Conservation (phyloP, 2,797 vertebrate species). For the Acanthornis magna region DNA sequence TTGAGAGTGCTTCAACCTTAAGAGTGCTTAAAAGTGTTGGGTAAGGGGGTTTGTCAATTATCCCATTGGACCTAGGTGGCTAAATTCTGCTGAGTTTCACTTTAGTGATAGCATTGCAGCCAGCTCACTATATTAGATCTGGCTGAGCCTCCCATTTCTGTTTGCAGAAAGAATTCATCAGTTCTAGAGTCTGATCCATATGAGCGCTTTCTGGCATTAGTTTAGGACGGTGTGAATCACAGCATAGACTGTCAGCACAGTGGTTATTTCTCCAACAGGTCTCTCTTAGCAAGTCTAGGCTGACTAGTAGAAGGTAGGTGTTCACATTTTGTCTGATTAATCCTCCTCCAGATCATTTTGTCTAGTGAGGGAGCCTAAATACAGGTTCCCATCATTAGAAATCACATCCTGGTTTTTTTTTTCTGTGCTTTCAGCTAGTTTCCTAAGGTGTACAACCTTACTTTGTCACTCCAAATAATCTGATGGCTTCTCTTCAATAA, state of each 20-base stretch:
- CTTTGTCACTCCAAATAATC: background rate
- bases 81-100: background rate
- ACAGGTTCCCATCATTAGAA: background rate
- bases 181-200: background rate
- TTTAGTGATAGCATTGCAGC: background rate
- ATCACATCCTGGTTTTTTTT: background rate
- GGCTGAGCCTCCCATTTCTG: background rate
- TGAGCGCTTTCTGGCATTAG: background rate
- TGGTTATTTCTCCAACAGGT: background rate
- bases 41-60: background rate
- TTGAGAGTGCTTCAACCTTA: background rate
- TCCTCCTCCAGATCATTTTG: background rate
- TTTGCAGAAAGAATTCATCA: background rate
- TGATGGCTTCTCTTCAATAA: background rate
- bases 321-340: background rate
- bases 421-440: background rate
- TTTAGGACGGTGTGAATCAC: background rate
- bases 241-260: background rate
- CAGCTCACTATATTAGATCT: background rate
- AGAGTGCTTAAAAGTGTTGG: background rate
- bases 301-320: background rate
- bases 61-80: background rate
- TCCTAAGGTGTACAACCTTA: background rate
- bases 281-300: background rate
- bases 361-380: background rate